phyloP scores from a whole-genome alignment of 1,140 invertebrate species.

The Arion vulgaris region DNA sequence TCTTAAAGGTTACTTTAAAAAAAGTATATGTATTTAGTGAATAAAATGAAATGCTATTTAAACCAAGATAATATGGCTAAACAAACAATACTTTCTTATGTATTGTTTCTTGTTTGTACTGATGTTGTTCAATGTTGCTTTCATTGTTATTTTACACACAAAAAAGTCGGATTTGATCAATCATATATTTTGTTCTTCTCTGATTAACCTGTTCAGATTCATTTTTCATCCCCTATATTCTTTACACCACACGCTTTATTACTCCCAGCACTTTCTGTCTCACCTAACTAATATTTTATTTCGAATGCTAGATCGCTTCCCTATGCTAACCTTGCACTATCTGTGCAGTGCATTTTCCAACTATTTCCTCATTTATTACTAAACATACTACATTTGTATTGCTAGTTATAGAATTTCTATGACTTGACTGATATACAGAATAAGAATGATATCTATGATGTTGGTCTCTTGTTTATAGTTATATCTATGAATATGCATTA shows the following conservation, averaged over 20 bases:
- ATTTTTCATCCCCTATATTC: too few relatives aligned
- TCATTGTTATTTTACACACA: neutral
- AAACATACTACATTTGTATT: too few relatives aligned
- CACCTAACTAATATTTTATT: neutral
- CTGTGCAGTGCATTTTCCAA: neutral
- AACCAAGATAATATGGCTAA: neutral
- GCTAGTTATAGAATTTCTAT: too few relatives aligned
- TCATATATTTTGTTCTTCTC: too few relatives aligned
- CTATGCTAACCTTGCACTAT: neutral
- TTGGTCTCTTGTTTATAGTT: too few relatives aligned
- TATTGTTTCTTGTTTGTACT: neutral
- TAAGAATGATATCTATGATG: too few relatives aligned
- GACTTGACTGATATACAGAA: too few relatives aligned
- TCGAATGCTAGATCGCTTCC: neutral
- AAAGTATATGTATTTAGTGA: too few relatives aligned
- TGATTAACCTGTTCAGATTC: too few relatives aligned
- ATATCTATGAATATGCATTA: too few relatives aligned
- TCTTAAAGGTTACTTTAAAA: neutral
- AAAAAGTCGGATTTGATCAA: too few relatives aligned
- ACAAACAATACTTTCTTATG: neutral
- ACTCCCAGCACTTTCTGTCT: neutral
- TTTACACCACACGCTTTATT: too few relatives aligned
- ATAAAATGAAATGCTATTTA: neutral
- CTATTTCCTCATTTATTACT: neutral
- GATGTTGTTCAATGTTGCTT: neutral